phyloP scores from a whole-genome alignment of 2,888 invertebrate species.

The Protodeltote pygarga region DNA sequence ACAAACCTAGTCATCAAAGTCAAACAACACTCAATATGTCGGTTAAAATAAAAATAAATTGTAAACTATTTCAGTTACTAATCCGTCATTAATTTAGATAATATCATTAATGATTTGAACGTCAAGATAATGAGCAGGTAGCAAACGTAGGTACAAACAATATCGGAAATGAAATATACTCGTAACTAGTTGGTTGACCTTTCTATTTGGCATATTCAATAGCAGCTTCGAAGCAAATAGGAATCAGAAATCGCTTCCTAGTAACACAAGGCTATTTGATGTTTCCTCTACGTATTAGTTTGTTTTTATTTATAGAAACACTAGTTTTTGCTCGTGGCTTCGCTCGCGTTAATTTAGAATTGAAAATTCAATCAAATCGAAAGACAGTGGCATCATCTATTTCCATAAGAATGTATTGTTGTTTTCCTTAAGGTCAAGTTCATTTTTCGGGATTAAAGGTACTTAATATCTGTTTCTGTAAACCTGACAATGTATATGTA shows the following conservation, averaged over 20 bases:
- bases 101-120: constrained; percentile 30
- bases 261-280: constrained; percentile 57
- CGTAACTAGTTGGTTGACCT: constrained; percentile 62
- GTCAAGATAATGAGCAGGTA: constrained; percentile 42
- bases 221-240: constrained; percentile 57
- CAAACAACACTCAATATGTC: too few relatives aligned
- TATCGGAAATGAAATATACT: constrained; percentile 64
- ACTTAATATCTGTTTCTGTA: too few relatives aligned
- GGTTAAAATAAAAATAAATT: constrained; percentile 3
- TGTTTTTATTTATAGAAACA: constrained; percentile 46
- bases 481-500: too few relatives aligned
- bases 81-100: constrained; percentile 10
- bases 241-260: constrained; percentile 64
- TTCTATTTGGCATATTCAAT: constrained; percentile 61
- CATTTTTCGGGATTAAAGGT: too few relatives aligned
- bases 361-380: too few relatives aligned
- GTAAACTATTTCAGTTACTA: constrained; percentile 23
- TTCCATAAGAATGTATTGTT: too few relatives aligned
- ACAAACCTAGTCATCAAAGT: too few relatives aligned
- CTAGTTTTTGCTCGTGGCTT: constrained; percentile 13
- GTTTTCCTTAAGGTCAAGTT: too few relatives aligned
- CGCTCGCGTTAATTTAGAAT: too few relatives aligned
- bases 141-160: constrained; percentile 26
- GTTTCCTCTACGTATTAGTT: constrained; percentile 63
- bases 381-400: too few relatives aligned